These are phyloP conservation scores for Catharus bicknelli DNA, from an alignment of 2,113 vertebrate genomes.

Conservation along the genomic window DNA sequence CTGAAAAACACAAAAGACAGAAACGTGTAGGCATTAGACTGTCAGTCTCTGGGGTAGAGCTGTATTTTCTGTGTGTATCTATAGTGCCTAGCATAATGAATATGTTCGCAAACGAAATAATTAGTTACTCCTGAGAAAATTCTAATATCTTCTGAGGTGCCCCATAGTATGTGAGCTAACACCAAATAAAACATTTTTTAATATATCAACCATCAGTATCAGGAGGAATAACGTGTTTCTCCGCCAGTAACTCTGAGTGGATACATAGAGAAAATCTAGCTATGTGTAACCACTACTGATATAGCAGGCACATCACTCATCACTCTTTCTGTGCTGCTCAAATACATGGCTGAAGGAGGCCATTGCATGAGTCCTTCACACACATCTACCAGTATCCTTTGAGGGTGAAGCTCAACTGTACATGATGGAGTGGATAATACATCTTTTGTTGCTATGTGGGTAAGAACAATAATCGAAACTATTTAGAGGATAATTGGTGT, in stretches of 20 bases:
- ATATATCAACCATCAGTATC: not conserved
- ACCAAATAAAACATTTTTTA: not conserved
- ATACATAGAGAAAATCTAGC: not conserved
- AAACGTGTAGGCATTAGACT: not conserved
- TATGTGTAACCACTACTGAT: not conserved
- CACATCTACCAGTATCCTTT: not conserved
- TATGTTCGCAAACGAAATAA: not conserved
- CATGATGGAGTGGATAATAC: constrained; percentile 41
- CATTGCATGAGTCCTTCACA: not conserved
- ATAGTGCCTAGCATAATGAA: not conserved
- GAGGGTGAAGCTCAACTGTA: constrained; percentile 19
- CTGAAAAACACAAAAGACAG: not conserved
- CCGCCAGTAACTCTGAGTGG: not conserved
- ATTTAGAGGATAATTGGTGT: constrained; percentile 55
- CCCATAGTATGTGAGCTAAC: not conserved
- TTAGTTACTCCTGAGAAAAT: not conserved
- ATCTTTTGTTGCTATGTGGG: constrained; percentile 50
- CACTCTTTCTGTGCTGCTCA: not conserved
- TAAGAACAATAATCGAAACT: constrained; percentile 37
- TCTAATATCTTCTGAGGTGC: not conserved
- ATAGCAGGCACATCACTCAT: not conserved
- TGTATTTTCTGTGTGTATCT: not conserved
- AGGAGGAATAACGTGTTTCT: not conserved
- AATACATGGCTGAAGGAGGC: not conserved
- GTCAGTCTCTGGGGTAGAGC: not conserved